A percentile compares a stretch with the other conserved stretches of the same genome.
Conservation (phyloP, 2,797 vertebrate genomes). For the Taeniopygia guttata region DNA sequence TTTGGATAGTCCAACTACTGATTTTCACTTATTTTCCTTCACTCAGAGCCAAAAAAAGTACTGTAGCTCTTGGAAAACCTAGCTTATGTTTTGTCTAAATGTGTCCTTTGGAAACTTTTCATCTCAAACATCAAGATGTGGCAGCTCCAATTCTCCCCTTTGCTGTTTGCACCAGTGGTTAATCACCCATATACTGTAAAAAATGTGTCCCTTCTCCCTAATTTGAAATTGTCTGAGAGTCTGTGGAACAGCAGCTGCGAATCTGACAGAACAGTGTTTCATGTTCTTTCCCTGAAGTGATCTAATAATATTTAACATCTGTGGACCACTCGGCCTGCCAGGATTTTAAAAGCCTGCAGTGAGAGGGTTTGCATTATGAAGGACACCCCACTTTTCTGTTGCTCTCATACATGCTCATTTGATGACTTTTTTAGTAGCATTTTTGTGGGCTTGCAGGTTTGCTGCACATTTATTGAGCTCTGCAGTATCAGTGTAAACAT, state of each 20-base stretch:
- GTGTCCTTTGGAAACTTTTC: not conserved
- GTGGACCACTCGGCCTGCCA: slow-evolving; percentile 29
- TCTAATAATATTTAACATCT: slow-evolving; percentile 52
- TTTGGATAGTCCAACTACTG: not conserved
- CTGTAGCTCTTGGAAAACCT: not conserved
- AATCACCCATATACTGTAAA: not conserved
- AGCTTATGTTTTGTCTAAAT: not conserved
- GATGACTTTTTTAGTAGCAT: not conserved
- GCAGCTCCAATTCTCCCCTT: not conserved
- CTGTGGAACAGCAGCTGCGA: slow-evolving; percentile 23
- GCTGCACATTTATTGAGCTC: not conserved
- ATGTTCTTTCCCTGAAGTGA: slow-evolving; percentile 49
- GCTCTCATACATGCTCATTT: not conserved
- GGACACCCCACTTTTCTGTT: not conserved
- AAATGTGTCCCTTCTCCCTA: not conserved
- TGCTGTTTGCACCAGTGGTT: not conserved
- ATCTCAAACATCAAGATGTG: rapidly evolving
- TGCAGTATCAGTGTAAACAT: not conserved
- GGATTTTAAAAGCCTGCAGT: not conserved
- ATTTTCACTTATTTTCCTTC: not conserved
- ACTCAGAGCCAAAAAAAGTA: not conserved
- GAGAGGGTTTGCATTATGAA: not conserved
- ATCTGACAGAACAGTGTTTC: slow-evolving; percentile 53
- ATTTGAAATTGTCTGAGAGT: not conserved
- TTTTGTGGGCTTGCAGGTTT: not conserved